A percentile compares a stretch with the other conserved stretches of the same genome.
Evolutionary conservation across 2,888 invertebrate genomes (phyloP).

Genomic region (Dynastes tityus): DNA sequence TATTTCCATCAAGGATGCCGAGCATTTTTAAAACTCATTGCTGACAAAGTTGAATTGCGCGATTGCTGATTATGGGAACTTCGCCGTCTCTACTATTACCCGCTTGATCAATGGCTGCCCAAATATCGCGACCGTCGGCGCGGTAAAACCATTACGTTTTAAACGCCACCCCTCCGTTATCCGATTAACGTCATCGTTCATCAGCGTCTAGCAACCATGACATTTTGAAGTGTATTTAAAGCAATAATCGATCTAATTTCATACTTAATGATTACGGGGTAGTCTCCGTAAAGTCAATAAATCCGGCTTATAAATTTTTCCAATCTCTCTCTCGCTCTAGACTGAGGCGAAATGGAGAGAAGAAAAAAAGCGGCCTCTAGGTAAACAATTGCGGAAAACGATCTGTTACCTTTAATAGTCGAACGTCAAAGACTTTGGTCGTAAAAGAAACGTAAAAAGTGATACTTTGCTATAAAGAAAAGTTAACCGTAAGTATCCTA

Average conservation of each 20-base stretch:
- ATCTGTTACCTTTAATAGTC: slow-evolving; percentile 31
- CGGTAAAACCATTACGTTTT: slow-evolving; percentile 25
- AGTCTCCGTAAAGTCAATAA: slow-evolving; percentile 19
- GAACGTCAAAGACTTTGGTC: slow-evolving; percentile 12
- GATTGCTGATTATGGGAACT: too few species aligned
- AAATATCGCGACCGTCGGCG: slow-evolving; percentile 11
- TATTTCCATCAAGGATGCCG: too few species aligned
- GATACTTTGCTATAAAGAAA: neutral
- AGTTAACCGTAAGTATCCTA: neutral
- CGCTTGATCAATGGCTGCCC: neutral
- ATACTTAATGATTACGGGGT: slow-evolving; percentile 36
- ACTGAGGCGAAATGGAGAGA: neutral
- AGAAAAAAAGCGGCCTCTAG: neutral
- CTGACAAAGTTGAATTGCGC: too few species aligned
- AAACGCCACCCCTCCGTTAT: slow-evolving; percentile 33
- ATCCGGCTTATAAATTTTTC: slow-evolving; percentile 23
- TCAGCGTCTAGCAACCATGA: slow-evolving; percentile 30
- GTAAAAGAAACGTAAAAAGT: slow-evolving; percentile 8
- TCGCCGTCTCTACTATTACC: neutral
- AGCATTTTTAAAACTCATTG: too few species aligned
- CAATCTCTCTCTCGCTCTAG: neutral
- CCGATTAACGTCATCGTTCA: slow-evolving; percentile 39
- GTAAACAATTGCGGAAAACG: slow-evolving; percentile 26
- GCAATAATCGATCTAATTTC: slow-evolving; percentile 45
- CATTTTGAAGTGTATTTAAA: slow-evolving; percentile 46